Evolutionary conservation across 2,113 vertebrate genomes (phyloP).

Genomic region (Tapirus terrestris): DNA sequence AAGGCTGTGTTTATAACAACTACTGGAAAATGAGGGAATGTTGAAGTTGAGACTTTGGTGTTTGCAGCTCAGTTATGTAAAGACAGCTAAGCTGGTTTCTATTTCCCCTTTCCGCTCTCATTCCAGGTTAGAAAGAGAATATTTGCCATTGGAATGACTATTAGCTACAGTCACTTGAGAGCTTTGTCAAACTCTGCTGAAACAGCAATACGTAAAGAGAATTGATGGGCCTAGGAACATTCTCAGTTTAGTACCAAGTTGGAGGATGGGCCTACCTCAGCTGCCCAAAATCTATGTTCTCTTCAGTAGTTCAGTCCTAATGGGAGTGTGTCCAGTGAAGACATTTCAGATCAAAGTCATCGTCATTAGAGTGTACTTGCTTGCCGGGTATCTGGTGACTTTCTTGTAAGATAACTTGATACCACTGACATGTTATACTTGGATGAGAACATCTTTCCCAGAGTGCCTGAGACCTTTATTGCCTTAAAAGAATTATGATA

Average conservation of each 20-base stretch:
- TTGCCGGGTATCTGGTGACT: constrained; percentile 69
- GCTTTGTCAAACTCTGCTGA: not conserved
- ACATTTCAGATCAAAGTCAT: constrained; percentile 74
- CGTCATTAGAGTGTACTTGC: constrained; percentile 67
- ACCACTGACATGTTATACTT: constrained; percentile 71
- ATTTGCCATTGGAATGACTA: not conserved
- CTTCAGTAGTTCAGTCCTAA: constrained; percentile 56
- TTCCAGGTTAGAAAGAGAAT: not conserved
- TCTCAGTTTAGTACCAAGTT: not conserved
- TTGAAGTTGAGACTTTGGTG: not conserved
- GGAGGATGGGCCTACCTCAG: not conserved
- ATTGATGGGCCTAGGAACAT: not conserved
- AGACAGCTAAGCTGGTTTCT: not conserved
- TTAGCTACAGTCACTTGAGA: not conserved
- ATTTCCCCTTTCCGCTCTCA: not conserved
- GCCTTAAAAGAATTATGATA: constrained; percentile 79
- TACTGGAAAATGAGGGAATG: not conserved
- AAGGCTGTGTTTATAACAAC: not conserved
- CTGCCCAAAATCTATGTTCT: not conserved
- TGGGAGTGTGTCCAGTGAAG: constrained; percentile 59
- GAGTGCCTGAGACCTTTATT: constrained; percentile 84
- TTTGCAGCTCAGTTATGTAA: not conserved
- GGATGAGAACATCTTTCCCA: constrained; percentile 80
- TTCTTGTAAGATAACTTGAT: constrained; percentile 57
- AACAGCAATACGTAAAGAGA: not conserved